Percentiles rank a stretch among this genome's conserved stretches.
Evolutionary conservation across 2,113 vertebrate genomes (phyloP).

Genomic region (Zapornia atra): DNA sequence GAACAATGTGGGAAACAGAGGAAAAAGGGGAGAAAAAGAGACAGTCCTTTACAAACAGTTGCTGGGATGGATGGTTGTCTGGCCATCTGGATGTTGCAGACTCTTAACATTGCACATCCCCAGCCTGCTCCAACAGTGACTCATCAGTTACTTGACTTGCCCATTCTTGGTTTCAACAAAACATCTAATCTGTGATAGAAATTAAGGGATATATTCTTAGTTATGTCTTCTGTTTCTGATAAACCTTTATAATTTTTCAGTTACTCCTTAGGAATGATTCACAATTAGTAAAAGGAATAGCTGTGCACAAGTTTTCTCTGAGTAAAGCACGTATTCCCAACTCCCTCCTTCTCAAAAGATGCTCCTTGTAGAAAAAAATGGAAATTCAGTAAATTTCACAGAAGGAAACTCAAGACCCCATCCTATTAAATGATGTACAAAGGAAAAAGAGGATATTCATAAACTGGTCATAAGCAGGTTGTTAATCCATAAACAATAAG

Average conservation of each 20-base stretch:
- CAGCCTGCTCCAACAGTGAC: not conserved
- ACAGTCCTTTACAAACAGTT: not conserved
- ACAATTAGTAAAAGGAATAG: not conserved
- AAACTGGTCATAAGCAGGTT: not conserved
- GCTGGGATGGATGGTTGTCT: not conserved
- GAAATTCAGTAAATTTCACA: not conserved
- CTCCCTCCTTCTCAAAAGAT: not conserved
- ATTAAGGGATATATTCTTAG: not conserved
- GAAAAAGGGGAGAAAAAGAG: not conserved
- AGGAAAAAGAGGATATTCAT: not conserved
- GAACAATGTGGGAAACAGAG: not conserved
- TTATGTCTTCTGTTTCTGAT: not conserved
- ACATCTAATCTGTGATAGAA: not conserved
- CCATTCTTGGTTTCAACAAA: not conserved
- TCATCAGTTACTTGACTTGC: not conserved
- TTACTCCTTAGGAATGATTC: not conserved
- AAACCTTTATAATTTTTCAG: not conserved
- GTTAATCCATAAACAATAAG: not conserved
- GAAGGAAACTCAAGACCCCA: not conserved
- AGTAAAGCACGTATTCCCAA: not conserved
- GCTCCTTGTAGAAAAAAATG: not conserved
- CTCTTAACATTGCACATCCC: not conserved
- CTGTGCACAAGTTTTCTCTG: not conserved
- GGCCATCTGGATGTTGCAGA: not conserved
- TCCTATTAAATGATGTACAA: not conserved